These are phyloP conservation scores for Bucco capensis DNA, from an alignment of 2,113 vertebrate genomes.

Conservation along the genomic window DNA sequence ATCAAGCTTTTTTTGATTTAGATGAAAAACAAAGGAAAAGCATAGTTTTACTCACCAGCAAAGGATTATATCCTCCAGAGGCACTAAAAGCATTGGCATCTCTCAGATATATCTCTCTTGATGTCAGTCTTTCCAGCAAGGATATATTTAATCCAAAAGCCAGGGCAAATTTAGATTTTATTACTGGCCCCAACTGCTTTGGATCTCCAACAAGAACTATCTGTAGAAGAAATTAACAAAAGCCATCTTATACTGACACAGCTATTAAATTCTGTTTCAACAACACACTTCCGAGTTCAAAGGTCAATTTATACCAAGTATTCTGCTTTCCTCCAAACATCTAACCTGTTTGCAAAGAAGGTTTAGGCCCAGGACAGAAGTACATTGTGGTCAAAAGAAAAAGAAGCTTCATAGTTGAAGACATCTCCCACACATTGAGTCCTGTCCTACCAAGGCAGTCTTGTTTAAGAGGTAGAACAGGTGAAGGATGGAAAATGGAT, in stretches of 20 bases:
- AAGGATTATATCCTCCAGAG: conserved; percentile 85
- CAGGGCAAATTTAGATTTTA: conserved; percentile 85
- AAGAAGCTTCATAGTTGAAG: no score
- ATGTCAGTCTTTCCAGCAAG: conserved; percentile 88
- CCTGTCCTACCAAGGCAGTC: neutral
- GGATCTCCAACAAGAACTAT: conserved; percentile 91
- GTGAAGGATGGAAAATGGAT: neutral
- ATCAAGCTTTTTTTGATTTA: neutral
- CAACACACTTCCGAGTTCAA: neutral
- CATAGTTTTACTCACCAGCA: conserved; percentile 78
- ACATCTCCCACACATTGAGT: neutral
- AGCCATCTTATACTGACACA: neutral
- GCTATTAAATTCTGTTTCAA: neutral
- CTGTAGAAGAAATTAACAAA: conserved; percentile 57
- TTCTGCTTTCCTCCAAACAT: neutral
- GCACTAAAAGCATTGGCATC: conserved; percentile 74
- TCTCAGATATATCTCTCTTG: conserved; percentile 77
- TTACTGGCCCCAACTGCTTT: conserved; percentile 88
- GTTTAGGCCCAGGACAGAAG: neutral
- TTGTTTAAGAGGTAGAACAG: neutral
- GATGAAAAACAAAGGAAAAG: neutral
- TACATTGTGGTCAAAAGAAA: neutral
- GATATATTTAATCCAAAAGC: conserved; percentile 85
- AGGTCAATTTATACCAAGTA: neutral
- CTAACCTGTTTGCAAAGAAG: neutral